These are phyloP conservation scores for Nasalis larvatus DNA, from an alignment of 2,113 vertebrate species.

Conservation along the genomic window DNA sequence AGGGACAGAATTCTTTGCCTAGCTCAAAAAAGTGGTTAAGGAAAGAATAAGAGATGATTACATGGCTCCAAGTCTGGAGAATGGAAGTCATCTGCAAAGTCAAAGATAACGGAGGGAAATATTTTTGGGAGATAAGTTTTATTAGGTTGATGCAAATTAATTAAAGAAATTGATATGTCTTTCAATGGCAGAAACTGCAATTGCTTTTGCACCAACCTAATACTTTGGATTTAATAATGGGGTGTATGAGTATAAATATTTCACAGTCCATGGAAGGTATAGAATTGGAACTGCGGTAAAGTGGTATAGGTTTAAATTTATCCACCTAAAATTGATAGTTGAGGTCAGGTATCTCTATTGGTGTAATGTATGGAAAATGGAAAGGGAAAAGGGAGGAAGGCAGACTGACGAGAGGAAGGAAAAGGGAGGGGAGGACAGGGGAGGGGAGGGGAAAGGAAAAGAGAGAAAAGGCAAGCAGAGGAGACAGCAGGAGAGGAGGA, in stretches of 20 bases:
- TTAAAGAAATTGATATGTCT: no score
- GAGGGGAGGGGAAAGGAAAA: accelerated
- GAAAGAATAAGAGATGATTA: background rate
- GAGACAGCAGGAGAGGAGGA: no score
- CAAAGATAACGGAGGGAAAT: background rate
- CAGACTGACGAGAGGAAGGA: accelerated
- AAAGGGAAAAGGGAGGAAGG: background rate
- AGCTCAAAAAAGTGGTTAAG: background rate
- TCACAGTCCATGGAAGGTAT: background rate
- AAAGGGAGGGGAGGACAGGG: accelerated
- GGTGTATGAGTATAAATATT: background rate
- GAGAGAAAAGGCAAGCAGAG: no score
- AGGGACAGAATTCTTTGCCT: background rate
- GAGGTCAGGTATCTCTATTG: background rate
- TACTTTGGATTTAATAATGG: background rate
- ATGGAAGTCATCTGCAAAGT: background rate
- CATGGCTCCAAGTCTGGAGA: background rate
- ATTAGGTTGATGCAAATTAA: no score
- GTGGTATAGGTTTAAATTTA: background rate
- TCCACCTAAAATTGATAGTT: background rate
- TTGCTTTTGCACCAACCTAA: no score
- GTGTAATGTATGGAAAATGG: background rate
- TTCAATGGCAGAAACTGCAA: no score
- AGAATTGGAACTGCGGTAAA: background rate
- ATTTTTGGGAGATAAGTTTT: background rate